Evolutionary conservation across 2,888 invertebrate genomes (phyloP).

Genomic region (Gonocerus acuteangulatus): DNA sequence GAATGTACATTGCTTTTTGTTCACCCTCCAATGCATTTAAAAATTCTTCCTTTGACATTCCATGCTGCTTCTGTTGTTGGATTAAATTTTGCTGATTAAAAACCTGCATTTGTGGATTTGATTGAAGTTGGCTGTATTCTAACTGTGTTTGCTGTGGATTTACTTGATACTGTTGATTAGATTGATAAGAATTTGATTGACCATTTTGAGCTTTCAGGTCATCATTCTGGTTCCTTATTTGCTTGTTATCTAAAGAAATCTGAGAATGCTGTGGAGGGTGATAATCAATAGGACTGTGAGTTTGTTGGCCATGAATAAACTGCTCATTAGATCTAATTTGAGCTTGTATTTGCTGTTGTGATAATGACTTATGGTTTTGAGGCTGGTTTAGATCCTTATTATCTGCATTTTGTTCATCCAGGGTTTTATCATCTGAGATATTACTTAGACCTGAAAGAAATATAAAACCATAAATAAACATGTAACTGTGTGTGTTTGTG

Average conservation of each 20-base stretch:
- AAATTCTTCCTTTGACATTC: slow-evolving; percentile 23
- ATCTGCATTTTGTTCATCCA: slow-evolving; percentile 32
- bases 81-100: slow-evolving; percentile 35
- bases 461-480: neutral
- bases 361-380: slow-evolving; percentile 28
- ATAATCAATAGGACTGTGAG: slow-evolving; percentile 19
- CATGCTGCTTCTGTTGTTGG: slow-evolving; percentile 35
- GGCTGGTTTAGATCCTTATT: slow-evolving; percentile 24
- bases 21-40: slow-evolving; percentile 41
- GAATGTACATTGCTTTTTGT: slow-evolving; percentile 42
- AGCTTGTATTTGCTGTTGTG: slow-evolving; percentile 34
- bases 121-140: slow-evolving; percentile 27
- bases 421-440: slow-evolving; percentile 40
- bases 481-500: no score
- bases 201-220: slow-evolving; percentile 3
- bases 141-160: slow-evolving; percentile 23
- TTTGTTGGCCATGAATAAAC: slow-evolving; percentile 30
- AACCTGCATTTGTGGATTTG: slow-evolving; percentile 26
- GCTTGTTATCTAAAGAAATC: slow-evolving; percentile 20
- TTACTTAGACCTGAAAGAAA: slow-evolving; percentile 41
- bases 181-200: slow-evolving; percentile 1
- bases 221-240: slow-evolving; percentile 7
- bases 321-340: slow-evolving; percentile 35
- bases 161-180: slow-evolving; percentile 28
- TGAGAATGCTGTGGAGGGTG: slow-evolving; percentile 29